These are phyloP conservation scores for Alsophila aescularia DNA, from an alignment of 2,888 invertebrate genomes.

Conservation along the genomic window DNA sequence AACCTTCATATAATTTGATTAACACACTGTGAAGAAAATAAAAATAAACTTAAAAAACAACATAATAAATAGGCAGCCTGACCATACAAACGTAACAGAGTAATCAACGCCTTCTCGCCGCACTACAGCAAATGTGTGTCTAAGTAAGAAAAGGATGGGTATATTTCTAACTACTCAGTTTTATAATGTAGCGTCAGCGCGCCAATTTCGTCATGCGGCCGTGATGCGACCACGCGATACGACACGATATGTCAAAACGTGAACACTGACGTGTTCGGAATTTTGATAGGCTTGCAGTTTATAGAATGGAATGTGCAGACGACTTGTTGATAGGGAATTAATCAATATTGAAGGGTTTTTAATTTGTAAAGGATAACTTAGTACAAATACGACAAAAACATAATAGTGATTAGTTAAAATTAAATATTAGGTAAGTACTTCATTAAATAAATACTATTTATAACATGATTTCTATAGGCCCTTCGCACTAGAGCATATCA, in stretches of 20 bases:
- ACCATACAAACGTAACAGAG: not conserved
- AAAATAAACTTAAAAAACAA: not conserved
- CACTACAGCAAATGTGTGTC: conserved; percentile 30
- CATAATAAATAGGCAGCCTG: conserved; percentile 9
- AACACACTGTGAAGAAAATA: no score
- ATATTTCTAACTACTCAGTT: conserved; percentile 31
- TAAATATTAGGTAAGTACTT: no score
- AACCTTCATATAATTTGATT: no score
- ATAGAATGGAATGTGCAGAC: conserved; percentile 1
- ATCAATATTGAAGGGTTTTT: not conserved
- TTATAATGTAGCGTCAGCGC: conserved; percentile 36
- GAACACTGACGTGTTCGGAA: conserved; percentile 20
- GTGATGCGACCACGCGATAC: conserved; percentile 24
- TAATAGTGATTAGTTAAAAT: no score
- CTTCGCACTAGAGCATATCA: no score
- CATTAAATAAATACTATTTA: no score
- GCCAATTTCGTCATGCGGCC: conserved; percentile 40
- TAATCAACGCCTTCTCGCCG: conserved; percentile 16
- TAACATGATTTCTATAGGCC: no score
- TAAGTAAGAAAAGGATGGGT: conserved; percentile 32
- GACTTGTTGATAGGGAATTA: conserved; percentile 3
- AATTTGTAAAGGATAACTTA: not conserved
- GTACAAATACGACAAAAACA: no score
- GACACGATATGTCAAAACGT: conserved; percentile 39
- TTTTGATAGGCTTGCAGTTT: conserved; percentile 12